Base-by-base conservation (phyloP, 2,888 invertebrate species). In the Onthophagus sagittarius region DNA sequence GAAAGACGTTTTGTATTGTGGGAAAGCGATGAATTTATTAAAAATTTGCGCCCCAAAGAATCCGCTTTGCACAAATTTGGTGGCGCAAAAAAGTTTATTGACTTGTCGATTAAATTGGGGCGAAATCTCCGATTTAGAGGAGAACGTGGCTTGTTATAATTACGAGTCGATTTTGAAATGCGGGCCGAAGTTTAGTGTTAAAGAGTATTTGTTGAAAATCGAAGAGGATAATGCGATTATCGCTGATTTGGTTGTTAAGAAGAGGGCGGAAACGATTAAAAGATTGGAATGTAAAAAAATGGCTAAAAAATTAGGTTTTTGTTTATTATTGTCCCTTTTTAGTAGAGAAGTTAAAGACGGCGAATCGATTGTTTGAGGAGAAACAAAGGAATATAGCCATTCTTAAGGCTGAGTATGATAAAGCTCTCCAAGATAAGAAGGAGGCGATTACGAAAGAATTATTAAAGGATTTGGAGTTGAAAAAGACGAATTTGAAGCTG, bases 1-100 rank as follows among this genome's bases (percentile, higher is more conserved):
- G 1, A 88, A 89, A 63, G 88, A 89, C 72, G 92, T 94, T 82
- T 83, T 94, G 15, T 87, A 91, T 63, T 94, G 94, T 80, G 94
- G 94, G 0, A 93, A 93, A 83, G 90, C 93, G 9, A 88, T 93
- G 78, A 88, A 91, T 80, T 85, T 94, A 32, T 83, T 94, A 13
- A 93, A 91, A 83, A 85, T 90, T 0, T 93, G 92, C 79, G 90
- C 91, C 80, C 90, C 92, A 4, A 89, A 85, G 85, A 83, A 81
- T 63, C 80, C 82, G 64, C 75, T 84, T 11, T 82, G 81, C 73
- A 74, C 79, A 7, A 84, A 84, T 76, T 78, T 84, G 67, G 80
- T 81, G 78, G 83, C 82, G 2, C 80, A 82, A 69, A 82, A 81
- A 75, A 82, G 82, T 11, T 78, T 85, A 69, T 78, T 85, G 14